Percentiles rank a stretch among this genome's conserved stretches.
Conservation (phyloP, 2,113 vertebrate genomes). For the Micronisus gabar region DNA sequence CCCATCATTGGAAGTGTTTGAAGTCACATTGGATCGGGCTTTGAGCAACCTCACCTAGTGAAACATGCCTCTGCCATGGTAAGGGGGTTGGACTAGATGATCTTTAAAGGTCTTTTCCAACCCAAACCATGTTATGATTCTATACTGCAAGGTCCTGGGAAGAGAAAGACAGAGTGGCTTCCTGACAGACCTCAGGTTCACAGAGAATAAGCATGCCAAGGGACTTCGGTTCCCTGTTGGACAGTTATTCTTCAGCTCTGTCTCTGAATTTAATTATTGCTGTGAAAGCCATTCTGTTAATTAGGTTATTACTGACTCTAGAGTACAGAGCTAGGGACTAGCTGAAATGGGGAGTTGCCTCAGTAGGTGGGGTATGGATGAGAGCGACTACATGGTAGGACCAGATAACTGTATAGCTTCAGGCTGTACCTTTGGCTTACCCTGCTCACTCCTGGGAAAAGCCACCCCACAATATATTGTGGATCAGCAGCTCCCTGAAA, state of each 20-base stretch:
- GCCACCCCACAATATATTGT: not conserved
- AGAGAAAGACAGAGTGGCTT: not conserved
- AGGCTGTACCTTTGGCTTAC: not conserved
- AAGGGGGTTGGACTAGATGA: not conserved
- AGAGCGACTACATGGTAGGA: not conserved
- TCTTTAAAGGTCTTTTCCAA: not conserved
- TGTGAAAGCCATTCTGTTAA: not conserved
- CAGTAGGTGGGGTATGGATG: not conserved
- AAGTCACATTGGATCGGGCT: not conserved
- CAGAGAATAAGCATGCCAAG: not conserved
- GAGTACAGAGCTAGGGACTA: not conserved
- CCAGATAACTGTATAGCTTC: not conserved
- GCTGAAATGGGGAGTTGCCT: not conserved
- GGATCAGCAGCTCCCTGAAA: not conserved
- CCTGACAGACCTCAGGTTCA: not conserved
- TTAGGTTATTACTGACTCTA: not conserved
- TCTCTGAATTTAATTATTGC: not conserved
- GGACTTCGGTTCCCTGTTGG: not conserved
- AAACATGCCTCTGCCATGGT: accelerated
- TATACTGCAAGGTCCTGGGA: not conserved
- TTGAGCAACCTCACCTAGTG: not conserved
- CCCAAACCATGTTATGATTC: not conserved
- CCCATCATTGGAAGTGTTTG: not conserved
- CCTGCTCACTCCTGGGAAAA: not conserved
- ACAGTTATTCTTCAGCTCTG: not conserved